Evolutionary conservation across 2,113 vertebrate genomes (phyloP), one percentile per base, ranked within the genome.

Genomic region (Laticauda colubrina): DNA sequence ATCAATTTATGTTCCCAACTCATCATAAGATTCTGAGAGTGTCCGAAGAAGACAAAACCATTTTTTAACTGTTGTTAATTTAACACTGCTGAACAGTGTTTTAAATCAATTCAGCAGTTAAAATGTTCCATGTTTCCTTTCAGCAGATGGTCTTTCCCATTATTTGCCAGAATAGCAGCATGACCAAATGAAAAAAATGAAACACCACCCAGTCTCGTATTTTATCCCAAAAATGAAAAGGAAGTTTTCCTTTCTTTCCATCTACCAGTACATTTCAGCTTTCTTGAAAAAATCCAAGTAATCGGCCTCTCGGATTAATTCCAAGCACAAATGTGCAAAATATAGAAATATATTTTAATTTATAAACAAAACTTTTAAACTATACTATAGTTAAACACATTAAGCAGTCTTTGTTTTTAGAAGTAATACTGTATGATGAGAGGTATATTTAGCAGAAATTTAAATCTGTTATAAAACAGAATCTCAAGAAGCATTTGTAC

Each of bases 101-200:
- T 21, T 14, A 48, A 92, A 55, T 51, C 69, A 85, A 34, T 59
- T 34, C 53, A n/a, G 21, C 61, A 89, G 29, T n/a, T 43, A 92
- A 48, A 88, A 45, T 34, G 9, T 85, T 89, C 69, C 20, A 2
- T 57, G 54, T 24, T 75, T 48, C 23, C 26, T 85, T 89, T 88
- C 29, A 75, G 14, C 92, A 92, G 92, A 92, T 92, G 88, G 88
- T 18, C 54, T 85, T 92, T 92, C 59, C 54, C 54, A 85, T 43
- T 59, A 53, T 11, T 45, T 59, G 88, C 88, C 92, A 92, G 85
- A 59, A 34, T 85, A 89, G 43, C 91, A 92, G 91, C 91, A 93
- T 85, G 69, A 85, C 55, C 75, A 53, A 90, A 93, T 93, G 88
- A 45, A 86, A 18, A 89, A 86, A 59, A 39, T 29, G 51, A 86